These are phyloP conservation scores for Mechanitis messenoides DNA, from an alignment of 2,888 invertebrate species.

Conservation along the genomic window DNA sequence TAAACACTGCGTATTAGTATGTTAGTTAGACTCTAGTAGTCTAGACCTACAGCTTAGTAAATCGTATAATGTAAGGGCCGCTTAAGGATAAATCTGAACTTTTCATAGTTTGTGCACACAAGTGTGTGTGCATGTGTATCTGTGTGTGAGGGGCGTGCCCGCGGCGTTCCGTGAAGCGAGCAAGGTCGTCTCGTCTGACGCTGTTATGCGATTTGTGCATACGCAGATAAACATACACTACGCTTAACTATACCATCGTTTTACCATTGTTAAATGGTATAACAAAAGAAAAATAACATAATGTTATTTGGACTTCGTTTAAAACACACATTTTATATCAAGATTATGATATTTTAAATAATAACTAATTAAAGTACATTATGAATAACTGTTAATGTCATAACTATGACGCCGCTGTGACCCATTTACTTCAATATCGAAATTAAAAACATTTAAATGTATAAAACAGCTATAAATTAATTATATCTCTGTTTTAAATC, in stretches of 20 bases:
- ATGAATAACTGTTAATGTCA: too few relatives aligned
- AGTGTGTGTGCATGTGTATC: conserved; percentile 19
- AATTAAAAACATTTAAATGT: not conserved
- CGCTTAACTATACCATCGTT: conserved; percentile 10
- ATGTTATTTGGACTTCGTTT: too few relatives aligned
- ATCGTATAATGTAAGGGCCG: too few relatives aligned
- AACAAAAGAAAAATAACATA: too few relatives aligned
- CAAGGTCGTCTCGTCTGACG: conserved; percentile 47
- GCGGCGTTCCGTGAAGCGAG: conserved; percentile 47
- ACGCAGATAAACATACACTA: conserved; percentile 17
- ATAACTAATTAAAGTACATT: too few relatives aligned
- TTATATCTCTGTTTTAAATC: conserved; percentile 15
- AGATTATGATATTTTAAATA: too few relatives aligned
- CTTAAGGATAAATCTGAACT: not conserved
- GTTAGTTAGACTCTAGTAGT: too few relatives aligned
- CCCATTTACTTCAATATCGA: not conserved
- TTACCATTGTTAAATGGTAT: not conserved
- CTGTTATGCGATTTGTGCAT: conserved; percentile 22
- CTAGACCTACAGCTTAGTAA: too few relatives aligned
- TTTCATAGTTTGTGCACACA: not conserved
- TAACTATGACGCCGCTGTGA: too few relatives aligned
- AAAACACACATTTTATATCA: too few relatives aligned
- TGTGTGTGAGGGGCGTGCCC: conserved; percentile 36
- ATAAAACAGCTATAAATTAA: conserved; percentile 11
- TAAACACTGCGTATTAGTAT: too few relatives aligned